Conservation (phyloP, 2,888 invertebrate species). For the Drosophila nr. fundita region DNA sequence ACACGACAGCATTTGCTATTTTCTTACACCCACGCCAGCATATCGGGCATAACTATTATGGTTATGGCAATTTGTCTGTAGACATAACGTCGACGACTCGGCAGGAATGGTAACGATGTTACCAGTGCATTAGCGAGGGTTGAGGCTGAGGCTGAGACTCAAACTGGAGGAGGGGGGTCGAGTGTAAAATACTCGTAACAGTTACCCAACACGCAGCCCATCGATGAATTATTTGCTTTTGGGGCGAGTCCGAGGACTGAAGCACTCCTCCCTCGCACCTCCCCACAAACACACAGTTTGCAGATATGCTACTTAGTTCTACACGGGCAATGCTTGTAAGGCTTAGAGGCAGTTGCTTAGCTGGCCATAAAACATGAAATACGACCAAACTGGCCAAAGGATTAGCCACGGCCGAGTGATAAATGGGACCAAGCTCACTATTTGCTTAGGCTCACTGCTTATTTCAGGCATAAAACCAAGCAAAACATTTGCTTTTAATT, state of each 20-base stretch:
- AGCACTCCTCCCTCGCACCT: not conserved
- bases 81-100: slow-evolving; percentile 68
- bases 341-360: slow-evolving; percentile 76
- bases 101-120: slow-evolving; percentile 31
- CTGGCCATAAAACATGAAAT: slow-evolving; percentile 80
- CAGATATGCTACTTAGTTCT: slow-evolving; percentile 12
- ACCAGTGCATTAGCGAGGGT: slow-evolving; percentile 45
- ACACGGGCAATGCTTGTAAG: slow-evolving; percentile 58
- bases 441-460: slow-evolving; percentile 75
- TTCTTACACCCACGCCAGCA: slow-evolving; percentile 35
- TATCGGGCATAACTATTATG: slow-evolving; percentile 69
- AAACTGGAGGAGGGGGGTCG: not conserved
- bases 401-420: slow-evolving; percentile 75
- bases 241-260: slow-evolving; percentile 16
- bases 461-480: slow-evolving; percentile 70
- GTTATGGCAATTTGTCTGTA: slow-evolving; percentile 83
- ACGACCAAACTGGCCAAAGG: slow-evolving; percentile 76
- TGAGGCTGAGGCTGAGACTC: not conserved
- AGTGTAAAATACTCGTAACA: slow-evolving; percentile 79
- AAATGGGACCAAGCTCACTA: slow-evolving; percentile 67
- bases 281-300: not conserved
- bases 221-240: slow-evolving; percentile 75
- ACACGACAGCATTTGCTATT: slow-evolving; percentile 46
- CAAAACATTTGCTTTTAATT: slow-evolving; percentile 79
- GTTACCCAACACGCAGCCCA: slow-evolving; percentile 76